Evolutionary conservation across 1,140 invertebrate genomes (phyloP), one percentile per base, ranked within the genome.

Genomic region (Lordiphosa mommai): DNA sequence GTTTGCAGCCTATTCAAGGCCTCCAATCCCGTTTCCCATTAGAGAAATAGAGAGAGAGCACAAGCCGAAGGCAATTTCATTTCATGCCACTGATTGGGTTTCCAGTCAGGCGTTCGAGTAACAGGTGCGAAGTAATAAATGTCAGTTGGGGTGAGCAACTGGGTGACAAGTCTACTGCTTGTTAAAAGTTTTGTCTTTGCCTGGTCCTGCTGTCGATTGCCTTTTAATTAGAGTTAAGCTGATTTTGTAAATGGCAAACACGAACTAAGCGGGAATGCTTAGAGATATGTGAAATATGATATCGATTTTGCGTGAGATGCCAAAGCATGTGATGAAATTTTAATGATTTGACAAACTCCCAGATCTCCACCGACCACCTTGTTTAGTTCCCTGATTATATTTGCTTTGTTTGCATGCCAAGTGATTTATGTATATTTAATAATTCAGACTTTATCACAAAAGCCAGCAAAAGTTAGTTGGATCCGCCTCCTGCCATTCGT

Each of bases 371-470:
- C 14, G 7, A 36, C 4, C 48, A 63, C 36, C 34, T 33, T 4
- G 9, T 53, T 14, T 12, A 12, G 48, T 34, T n/a, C 16, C 10
- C 38, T 34, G 48, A 55, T 49, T 34, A 48, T 17, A 58, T 56
- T 52, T 41, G 16, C 12, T 16, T 20, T 44, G 13, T 49, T 48
- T 37, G 17, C 41, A 32, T 51, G 49, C 27, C 50, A 34, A 38
- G 59, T 80, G 76, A 80, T 80, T 80, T 82, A 82, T 80, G 76
- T 74, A 56, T 71, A 74, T 74, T 82, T 80, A 80, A 80, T 82
- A 80, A 74, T 82, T 80, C 76, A 82, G 76, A 53, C 40, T 74
- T 80, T 80, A 82, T 82, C 74, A 60, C 70, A 58, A 40, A 44
- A 50, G 51, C 38, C 69, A 70, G 66, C 38, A 51, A 68, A 70